Conservation (phyloP, 2,113 vertebrate genomes). For the Casuarius casuarius region DNA sequence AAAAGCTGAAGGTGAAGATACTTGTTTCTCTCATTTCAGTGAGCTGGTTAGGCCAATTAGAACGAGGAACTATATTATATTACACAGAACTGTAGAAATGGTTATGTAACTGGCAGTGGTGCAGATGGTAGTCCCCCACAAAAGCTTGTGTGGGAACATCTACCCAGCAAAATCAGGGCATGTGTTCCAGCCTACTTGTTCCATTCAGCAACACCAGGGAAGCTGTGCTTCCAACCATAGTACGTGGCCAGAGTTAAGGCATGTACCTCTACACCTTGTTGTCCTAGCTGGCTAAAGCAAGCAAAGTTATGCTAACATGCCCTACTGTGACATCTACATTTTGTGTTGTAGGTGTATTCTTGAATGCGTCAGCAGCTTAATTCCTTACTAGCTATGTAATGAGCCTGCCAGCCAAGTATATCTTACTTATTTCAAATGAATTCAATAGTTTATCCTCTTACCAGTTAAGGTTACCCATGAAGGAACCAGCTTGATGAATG, state of each 20-base stretch:
- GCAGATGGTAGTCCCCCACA: accelerated
- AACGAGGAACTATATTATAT: neutral
- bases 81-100: neutral
- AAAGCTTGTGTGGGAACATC: neutral
- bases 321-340: neutral
- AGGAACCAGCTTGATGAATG: neutral
- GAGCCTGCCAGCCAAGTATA: neutral
- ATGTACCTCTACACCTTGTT: neutral
- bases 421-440: neutral
- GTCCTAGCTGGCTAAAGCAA: neutral
- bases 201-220: neutral
- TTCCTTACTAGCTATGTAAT: neutral
- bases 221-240: neutral
- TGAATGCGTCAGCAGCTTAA: neutral
- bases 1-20: neutral
- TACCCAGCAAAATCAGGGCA: neutral
- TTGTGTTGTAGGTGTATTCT: neutral
- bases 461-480: neutral
- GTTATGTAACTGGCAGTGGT: neutral
- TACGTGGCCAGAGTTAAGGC: neutral
- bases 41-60: neutral
- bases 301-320: neutral
- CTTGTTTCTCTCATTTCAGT: neutral
- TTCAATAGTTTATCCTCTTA: neutral
- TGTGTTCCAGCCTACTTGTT: neutral